Evolutionary conservation across 2,888 invertebrate genomes (phyloP).

Genomic region (Helobdella robusta): DNA sequence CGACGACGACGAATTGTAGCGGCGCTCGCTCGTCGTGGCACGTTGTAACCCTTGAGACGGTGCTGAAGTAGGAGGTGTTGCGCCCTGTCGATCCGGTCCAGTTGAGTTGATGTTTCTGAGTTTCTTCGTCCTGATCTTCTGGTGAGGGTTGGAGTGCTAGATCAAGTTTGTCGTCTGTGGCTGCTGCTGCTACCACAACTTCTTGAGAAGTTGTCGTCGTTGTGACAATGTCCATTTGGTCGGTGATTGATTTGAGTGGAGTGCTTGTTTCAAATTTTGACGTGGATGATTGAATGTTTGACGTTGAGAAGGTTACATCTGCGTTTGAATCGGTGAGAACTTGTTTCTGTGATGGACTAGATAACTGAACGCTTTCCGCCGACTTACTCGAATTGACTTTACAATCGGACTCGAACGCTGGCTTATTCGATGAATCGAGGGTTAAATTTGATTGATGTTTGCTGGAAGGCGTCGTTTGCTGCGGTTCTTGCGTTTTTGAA

Average conservation of each 20-base stretch:
- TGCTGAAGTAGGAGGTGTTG: slow-evolving; percentile 6
- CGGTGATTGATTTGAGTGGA: slow-evolving; percentile 1
- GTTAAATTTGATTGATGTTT: background rate
- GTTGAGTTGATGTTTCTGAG: background rate
- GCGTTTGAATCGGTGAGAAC: background rate
- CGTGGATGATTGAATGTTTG: too few species aligned
- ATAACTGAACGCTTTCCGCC: slow-evolving; percentile 10
- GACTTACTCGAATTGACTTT: slow-evolving; percentile 7
- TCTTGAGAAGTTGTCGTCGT: background rate
- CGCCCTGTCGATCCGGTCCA: background rate
- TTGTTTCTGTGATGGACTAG: background rate
- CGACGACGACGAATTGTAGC: slow-evolving; percentile 53
- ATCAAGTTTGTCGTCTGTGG: too few species aligned
- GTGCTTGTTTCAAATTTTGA: background rate
- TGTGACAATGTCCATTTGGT: background rate
- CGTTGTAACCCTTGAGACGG: slow-evolving; percentile 5
- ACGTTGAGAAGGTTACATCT: background rate
- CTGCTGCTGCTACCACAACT: background rate
- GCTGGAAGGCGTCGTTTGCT: background rate
- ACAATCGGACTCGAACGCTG: background rate
- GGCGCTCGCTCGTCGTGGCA: slow-evolving; percentile 11
- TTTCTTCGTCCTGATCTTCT: background rate
- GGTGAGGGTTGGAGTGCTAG: background rate
- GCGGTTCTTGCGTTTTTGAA: background rate
- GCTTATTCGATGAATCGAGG: background rate